Evolutionary conservation across 2,113 vertebrate species (phyloP), one percentile per base, ranked within the genome.

Genomic region (Salvator merianae): DNA sequence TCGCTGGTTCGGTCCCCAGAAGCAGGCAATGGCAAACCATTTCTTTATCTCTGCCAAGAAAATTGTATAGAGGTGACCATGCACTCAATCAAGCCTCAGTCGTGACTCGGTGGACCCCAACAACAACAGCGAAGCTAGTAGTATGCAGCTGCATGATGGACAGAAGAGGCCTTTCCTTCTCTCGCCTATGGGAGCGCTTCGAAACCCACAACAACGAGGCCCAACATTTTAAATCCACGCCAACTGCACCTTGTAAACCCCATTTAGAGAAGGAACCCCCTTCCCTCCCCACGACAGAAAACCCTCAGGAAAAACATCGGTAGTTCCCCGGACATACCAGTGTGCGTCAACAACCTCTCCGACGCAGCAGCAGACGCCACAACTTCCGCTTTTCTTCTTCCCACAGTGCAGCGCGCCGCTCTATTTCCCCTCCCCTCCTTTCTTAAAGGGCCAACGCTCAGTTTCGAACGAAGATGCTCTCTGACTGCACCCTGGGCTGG

Each of bases 261-360:
- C 0, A n/a, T 5, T 1, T 2, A 26, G 7, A 8, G 12, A 38
- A 36, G 20, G 22, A 22, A 36, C 16, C 30, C 20, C 3, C 20
- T 4, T n/a, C 7, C 5, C 47, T 20, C 3, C n/a, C 18, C 40
- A 4, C 20, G 2, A 3, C 2, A 0, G 8, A 2, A 1, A 0
- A 38, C 1, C 18, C 12, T 3, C 47, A 0, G 2, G 7, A 38
- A 1, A 9, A 0, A 55, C 0, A 1, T 1, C 4, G 0, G 4
- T 36, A 3, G 3, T 50, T 0, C 16, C 2, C 0, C 1, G 6
- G 0, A 6, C 18, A 36, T 7, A 50, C 0, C 68, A 0, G 24
- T 5, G 1, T 5, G 1, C 1, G 36, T 2, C 5, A 0, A 13
- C 53, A 55, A 55, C 14, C 53, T 18, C 43, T 47, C 43, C 43